Percentiles rank a stretch among this genome's conserved stretches.
Evolutionary conservation across 2,888 invertebrate species (phyloP).

Genomic region (Andricus quercusramuli): DNA sequence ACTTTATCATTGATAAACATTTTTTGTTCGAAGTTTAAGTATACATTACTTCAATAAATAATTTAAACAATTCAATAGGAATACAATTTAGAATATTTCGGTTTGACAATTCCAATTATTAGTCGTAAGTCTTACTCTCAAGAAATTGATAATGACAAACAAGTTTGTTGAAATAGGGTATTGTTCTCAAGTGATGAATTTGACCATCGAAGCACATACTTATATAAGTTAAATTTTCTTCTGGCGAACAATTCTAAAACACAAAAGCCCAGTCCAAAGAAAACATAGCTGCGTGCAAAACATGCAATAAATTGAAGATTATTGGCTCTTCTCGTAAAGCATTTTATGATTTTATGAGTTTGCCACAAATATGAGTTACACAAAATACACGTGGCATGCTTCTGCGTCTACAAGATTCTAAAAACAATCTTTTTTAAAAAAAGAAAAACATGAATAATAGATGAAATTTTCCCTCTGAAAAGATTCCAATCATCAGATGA

Average conservation of each 20-base stretch:
- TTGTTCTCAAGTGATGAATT: slow-evolving; percentile 32
- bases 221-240: slow-evolving; percentile 26
- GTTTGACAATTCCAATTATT: neutral
- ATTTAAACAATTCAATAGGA: neutral
- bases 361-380: slow-evolving; percentile 3
- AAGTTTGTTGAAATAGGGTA: neutral
- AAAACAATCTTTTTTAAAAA: neutral
- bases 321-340: slow-evolving; percentile 16
- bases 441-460: neutral
- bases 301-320: slow-evolving; percentile 20
- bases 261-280: neutral
- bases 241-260: neutral
- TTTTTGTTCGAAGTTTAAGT: neutral
- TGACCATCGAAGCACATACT: slow-evolving; percentile 33
- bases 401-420: neutral
- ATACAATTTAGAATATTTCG: neutral
- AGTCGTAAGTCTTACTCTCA: neutral
- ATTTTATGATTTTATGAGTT: slow-evolving; percentile 25
- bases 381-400: neutral
- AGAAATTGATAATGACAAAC: neutral
- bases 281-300: slow-evolving; percentile 5
- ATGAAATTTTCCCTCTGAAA: neutral
- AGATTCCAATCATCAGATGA: neutral
- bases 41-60: too few relatives aligned
- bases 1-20: neutral